These are phyloP conservation scores for Hydra vulgaris DNA, from an alignment of 30 jellyfish, hydroid and myxozoan species.

Conservation along the genomic window DNA sequence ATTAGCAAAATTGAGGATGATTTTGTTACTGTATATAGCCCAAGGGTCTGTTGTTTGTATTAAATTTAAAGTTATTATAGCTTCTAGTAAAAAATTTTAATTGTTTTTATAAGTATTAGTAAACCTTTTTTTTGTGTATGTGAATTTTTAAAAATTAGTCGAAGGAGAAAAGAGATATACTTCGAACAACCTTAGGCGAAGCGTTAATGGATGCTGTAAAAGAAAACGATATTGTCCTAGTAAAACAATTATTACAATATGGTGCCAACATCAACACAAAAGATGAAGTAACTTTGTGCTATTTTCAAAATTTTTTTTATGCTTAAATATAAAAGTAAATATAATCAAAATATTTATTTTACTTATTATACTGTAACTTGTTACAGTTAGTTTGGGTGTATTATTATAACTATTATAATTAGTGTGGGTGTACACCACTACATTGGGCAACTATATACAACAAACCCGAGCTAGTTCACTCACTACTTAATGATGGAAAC, in stretches of 20 bases:
- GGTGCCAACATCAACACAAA: conserved; percentile 49
- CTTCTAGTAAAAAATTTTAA: no score
- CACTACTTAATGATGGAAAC: conserved; percentile 39
- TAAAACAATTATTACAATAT: conserved; percentile 35
- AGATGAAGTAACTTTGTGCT: conserved; percentile 48
- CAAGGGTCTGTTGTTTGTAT: neutral
- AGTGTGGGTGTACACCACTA: conserved; percentile 87
- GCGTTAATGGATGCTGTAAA: conserved; percentile 71
- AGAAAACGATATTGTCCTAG: conserved; percentile 53
- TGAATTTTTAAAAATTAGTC: neutral
- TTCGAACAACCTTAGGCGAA: conserved; percentile 9
- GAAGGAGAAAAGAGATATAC: neutral
- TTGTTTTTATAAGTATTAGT: neutral
- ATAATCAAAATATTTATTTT: no score
- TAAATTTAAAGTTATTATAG: neutral
- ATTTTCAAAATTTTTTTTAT: neutral
- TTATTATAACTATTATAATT: neutral
- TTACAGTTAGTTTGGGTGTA: neutral
- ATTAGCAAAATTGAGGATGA: neutral
- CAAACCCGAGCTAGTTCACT: conserved; percentile 69
- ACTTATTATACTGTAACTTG: neutral
- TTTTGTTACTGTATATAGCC: neutral
- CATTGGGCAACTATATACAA: conserved; percentile 83
- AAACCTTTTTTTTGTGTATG: no score
- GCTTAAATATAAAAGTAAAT: no score